phyloP scores from a whole-genome alignment of 2,888 invertebrate species.

The Rugalucina vietnamica region DNA sequence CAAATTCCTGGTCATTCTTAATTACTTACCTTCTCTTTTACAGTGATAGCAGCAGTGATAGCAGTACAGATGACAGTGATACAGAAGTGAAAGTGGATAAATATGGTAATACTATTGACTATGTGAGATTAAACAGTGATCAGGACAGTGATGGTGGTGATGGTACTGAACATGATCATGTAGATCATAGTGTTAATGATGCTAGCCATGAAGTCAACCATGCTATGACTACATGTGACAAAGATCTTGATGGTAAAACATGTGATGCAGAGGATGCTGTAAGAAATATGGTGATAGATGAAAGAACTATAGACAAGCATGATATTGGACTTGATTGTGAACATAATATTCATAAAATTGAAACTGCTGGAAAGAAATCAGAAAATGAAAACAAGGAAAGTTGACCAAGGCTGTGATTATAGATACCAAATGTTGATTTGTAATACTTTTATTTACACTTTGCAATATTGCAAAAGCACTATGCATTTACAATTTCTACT shows the following conservation, averaged over 20 bases:
- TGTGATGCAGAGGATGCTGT: not conserved
- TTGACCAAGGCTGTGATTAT: no score
- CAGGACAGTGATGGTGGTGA: not conserved
- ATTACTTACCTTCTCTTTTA: conserved; percentile 11
- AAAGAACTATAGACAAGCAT: not conserved
- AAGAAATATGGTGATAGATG: not conserved
- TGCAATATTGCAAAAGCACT: no score
- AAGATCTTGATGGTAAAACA: not conserved
- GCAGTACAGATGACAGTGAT: conserved; percentile 12
- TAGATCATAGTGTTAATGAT: not conserved
- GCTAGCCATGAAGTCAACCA: not conserved
- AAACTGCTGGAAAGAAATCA: not conserved
- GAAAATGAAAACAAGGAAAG: not conserved
- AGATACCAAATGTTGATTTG: no score
- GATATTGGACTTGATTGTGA: not conserved
- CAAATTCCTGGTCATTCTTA: no score
- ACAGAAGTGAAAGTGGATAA: conserved; percentile 52
- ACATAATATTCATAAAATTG: not conserved
- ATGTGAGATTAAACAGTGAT: not conserved
- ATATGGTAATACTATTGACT: conserved; percentile 53
- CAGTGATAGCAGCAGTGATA: conserved; percentile 32
- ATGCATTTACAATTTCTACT: no score
- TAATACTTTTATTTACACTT: no score
- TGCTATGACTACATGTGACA: not conserved
- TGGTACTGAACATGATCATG: not conserved